phyloP scores from a whole-genome alignment of 1,140 invertebrate species.

The Centruroides vittatus region DNA sequence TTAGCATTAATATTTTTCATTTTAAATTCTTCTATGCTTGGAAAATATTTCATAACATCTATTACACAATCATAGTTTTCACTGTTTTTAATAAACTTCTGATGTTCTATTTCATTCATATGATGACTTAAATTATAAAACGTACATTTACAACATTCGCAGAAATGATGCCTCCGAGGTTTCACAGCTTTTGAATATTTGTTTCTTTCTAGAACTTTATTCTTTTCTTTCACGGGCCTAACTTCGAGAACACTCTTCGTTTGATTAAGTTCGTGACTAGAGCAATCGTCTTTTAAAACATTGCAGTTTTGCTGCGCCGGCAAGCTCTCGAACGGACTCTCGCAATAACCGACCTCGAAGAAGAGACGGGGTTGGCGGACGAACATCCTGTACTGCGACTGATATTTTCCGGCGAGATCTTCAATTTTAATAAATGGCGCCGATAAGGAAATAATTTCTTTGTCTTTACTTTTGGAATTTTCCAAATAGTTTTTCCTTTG shows the following conservation, averaged over 20 bases:
- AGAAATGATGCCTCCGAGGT: constrained; percentile 8
- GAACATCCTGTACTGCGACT: constrained; percentile 10
- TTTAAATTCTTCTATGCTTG: not conserved
- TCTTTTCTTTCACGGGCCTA: not conserved
- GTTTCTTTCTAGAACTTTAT: constrained; percentile 2
- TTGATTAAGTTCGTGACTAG: not conserved
- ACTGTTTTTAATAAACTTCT: constrained; percentile 8
- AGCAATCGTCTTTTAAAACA: not conserved
- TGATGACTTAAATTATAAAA: constrained; percentile 8
- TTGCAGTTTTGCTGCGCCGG: not conserved
- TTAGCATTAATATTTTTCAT: too few species aligned
- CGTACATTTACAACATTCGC: constrained; percentile 8
- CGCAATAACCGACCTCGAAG: constrained; percentile 2
- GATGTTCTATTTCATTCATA: constrained; percentile 7
- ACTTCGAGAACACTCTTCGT: not conserved
- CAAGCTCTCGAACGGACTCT: constrained; percentile 3
- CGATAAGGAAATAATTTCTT: not conserved
- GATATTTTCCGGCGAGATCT: constrained; percentile 3
- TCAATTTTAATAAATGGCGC: constrained; percentile 9
- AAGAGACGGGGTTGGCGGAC: constrained; percentile 2
- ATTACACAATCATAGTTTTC: constrained; percentile 12
- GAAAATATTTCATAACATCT: constrained; percentile 7
- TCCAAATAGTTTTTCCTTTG: not conserved
- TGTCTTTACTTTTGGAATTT: not conserved
- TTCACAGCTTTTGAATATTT: not conserved